Evolutionary conservation across 1,140 invertebrate species (phyloP).

Genomic region (Cydia fagiglandana): DNA sequence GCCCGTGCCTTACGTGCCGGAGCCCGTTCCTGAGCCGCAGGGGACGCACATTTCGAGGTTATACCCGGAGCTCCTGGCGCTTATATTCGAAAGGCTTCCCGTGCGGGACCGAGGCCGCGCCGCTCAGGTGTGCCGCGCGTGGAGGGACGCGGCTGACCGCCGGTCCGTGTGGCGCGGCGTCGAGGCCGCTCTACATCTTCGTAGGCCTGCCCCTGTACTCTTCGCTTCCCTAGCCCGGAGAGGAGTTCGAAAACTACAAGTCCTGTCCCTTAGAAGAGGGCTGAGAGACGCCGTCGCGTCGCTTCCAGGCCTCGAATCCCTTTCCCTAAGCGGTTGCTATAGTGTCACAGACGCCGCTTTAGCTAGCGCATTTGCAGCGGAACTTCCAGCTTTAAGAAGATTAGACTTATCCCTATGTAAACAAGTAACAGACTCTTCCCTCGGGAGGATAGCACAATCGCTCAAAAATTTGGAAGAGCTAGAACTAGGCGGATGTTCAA

Average conservation of each 20-base stretch:
- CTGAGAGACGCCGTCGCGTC: conserved; percentile 92
- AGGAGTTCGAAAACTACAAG: conserved; percentile 93
- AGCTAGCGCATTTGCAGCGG: conserved; percentile 87
- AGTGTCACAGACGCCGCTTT: conserved; percentile 92
- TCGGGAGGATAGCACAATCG: conserved; percentile 90
- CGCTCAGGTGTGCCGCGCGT: conserved; percentile 93
- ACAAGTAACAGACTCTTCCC: conserved; percentile 92
- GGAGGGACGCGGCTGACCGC: conserved; percentile 95
- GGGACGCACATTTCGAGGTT: conserved; percentile 91
- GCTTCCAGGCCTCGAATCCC: conserved; percentile 90
- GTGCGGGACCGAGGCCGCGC: conserved; percentile 93
- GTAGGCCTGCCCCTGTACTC: conserved; percentile 89
- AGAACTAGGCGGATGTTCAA: conserved; percentile 94
- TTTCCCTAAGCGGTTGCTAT: conserved; percentile 96
- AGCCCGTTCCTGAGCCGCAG: conserved; percentile 66
- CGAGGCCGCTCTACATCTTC: conserved; percentile 93
- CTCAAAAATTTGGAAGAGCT: conserved; percentile 93
- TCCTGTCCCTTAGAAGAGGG: conserved; percentile 91
- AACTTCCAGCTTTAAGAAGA: conserved; percentile 86
- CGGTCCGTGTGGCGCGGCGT: conserved; percentile 96
- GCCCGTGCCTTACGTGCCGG: conserved; percentile 69
- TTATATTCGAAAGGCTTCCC: conserved; percentile 94
- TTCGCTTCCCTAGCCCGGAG: conserved; percentile 92
- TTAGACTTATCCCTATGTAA: conserved; percentile 96
- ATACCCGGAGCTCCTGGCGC: conserved; percentile 94